Base-by-base conservation (phyloP, 2,113 vertebrate species). In the Pseudorhombus dupliciocellatus region DNA sequence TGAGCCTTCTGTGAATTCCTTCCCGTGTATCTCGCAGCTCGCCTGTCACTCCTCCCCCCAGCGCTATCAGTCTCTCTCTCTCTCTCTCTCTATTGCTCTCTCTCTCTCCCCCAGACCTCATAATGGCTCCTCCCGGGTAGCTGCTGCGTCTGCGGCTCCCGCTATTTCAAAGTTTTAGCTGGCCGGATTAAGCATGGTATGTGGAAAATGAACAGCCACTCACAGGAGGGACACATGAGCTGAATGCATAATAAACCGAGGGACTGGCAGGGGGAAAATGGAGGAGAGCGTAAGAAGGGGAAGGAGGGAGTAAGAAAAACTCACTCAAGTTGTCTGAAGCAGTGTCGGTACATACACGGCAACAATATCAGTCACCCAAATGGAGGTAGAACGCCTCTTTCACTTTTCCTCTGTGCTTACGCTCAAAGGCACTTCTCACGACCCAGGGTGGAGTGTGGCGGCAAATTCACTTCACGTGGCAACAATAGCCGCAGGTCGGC, bases 141-240 rank as follows among this genome's bases (percentile, higher is more conserved):
- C 76, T 77, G 70, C 76, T 77, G 70, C 85, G 79, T 83, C 80
- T 80, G 77, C 57, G 26, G 84, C 83, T 87, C 73, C 69, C 48
- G 65, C 87, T 85, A 85, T 89, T 90, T 89, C 88, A 87, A 91
- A 89, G 87, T 90, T 92, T 85, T 52, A 82, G 88, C 88, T 63
- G 84, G 76, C 74, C 67, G 78, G 91, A 92, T 92, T 90, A 92
- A 90, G 86, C 61, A 12, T 71, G 89, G 87, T 85, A 90, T 90
- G 87, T 88, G 79, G 86, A 87, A 91, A 91, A 90, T 87, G 90
- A 92, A 86, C 90, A 89, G 86, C 84, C 89, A 87, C 84, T 92
- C 88, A 78, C 81, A 85, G 70, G 81, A 87, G 83, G 79, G 85
- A 88, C 88, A 89, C 88, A 87, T 86, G 85, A 91, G 86, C 85